These are phyloP conservation scores for Callaeas wilsoni DNA, from an alignment of 2,113 vertebrate genomes.

Conservation along the genomic window DNA sequence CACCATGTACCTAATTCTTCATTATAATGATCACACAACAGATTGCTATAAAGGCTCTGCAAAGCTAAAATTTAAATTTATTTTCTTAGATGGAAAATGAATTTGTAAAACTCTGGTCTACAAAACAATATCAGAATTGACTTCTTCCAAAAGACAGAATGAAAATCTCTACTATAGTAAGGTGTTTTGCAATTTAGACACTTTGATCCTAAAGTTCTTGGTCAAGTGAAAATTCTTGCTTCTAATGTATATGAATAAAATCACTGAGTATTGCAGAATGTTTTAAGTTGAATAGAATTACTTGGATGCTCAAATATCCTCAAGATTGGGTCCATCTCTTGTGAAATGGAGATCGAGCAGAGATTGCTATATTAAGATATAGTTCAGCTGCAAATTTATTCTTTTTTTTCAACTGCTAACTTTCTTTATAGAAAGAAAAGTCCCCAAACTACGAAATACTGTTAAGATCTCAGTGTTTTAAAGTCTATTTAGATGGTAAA, in stretches of 20 bases:
- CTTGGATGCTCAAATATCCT: neutral
- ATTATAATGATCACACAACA: neutral
- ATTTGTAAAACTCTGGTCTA: conserved; percentile 21
- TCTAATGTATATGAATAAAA: neutral
- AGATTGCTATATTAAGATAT: neutral
- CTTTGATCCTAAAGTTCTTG: neutral
- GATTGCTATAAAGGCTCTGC: neutral
- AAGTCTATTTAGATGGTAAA: conserved; percentile 31
- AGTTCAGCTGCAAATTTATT: neutral
- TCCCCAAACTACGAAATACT: neutral
- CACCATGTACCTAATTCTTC: neutral
- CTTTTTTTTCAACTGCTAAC: neutral
- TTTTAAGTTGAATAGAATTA: neutral
- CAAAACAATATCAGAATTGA: conserved; percentile 20
- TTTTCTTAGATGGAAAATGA: conserved; percentile 43
- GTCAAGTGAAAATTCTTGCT: neutral
- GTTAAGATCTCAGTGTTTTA: neutral
- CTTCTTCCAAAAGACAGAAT: conserved; percentile 12
- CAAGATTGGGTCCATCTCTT: neutral
- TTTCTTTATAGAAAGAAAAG: neutral
- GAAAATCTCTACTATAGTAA: neutral
- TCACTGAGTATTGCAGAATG: neutral
- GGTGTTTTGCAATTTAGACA: neutral
- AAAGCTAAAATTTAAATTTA: conserved; percentile 12
- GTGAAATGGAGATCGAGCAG: neutral